Evolutionary conservation across 1,140 invertebrate species (phyloP).

Genomic region (Uloborus diversus): DNA sequence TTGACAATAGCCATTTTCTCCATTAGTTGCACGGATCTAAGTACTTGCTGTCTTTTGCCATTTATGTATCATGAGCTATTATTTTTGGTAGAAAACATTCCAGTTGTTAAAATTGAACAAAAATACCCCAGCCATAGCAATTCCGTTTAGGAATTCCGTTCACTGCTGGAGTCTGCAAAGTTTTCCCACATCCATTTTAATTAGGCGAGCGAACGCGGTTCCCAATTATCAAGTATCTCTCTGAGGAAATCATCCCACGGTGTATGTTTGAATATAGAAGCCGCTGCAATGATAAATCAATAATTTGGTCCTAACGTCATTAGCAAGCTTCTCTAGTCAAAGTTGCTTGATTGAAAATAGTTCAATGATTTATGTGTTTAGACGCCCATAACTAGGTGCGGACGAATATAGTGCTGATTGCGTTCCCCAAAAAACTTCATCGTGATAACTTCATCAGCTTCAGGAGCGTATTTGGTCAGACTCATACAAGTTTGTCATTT

Average conservation of each 20-base stretch:
- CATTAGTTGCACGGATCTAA: too few species aligned
- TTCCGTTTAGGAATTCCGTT: constrained; percentile 4
- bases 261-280: constrained; percentile 33
- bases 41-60: too few species aligned
- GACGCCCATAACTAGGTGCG: constrained; percentile 42
- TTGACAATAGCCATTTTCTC: too few species aligned
- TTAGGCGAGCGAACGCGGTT: constrained; percentile 11
- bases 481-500: constrained; percentile 39
- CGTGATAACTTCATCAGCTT: constrained; percentile 47
- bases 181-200: constrained; percentile 39
- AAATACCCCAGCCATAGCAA: background rate
- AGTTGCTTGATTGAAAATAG: constrained; percentile 48
- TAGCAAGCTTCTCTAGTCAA: constrained; percentile 44
- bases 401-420: constrained; percentile 47
- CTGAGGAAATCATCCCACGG: constrained; percentile 42
- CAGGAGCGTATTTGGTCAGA: constrained; percentile 19
- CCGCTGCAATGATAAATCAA: constrained; percentile 42
- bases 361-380: constrained; percentile 47
- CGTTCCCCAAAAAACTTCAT: constrained; percentile 23
- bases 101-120: too few species aligned
- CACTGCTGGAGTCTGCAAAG: constrained; percentile 24
- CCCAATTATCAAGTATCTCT: constrained; percentile 47
- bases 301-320: constrained; percentile 52
- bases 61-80: too few species aligned
- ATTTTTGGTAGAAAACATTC: too few species aligned